phyloP scores from a whole-genome alignment of 2,888 invertebrate species.

The Argyresthia goedartella region DNA sequence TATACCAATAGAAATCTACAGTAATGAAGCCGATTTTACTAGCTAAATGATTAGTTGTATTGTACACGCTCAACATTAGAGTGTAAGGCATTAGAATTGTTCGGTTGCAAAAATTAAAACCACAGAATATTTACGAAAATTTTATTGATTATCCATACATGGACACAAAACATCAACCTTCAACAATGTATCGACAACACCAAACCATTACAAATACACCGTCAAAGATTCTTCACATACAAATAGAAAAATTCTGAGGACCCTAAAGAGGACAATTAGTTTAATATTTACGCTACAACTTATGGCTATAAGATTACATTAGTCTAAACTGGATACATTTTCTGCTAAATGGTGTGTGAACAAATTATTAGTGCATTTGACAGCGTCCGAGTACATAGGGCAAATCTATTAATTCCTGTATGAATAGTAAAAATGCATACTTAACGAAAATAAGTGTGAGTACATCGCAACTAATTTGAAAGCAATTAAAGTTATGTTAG shows the following conservation, averaged over 20 bases:
- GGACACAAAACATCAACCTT: constrained; percentile 51
- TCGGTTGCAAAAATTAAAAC: not conserved
- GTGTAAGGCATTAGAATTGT: no score
- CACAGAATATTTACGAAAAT: constrained; percentile 29
- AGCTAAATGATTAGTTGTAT: no score
- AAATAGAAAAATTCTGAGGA: constrained; percentile 56
- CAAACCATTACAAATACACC: constrained; percentile 46
- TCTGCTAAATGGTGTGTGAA: constrained; percentile 2
- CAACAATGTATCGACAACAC: constrained; percentile 47
- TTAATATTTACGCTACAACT: constrained; percentile 46
- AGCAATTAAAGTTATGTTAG: not conserved
- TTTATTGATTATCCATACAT: constrained; percentile 49
- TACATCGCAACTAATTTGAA: not conserved
- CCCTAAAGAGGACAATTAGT: constrained; percentile 37
- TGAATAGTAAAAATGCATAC: not conserved
- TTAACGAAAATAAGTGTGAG: not conserved
- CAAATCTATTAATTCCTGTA: not conserved
- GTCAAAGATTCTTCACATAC: constrained; percentile 43
- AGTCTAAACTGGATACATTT: constrained; percentile 28
- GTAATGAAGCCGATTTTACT: no score
- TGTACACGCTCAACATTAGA: no score
- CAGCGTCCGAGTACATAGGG: not conserved
- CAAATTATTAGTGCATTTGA: not conserved
- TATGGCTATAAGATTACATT: constrained; percentile 51
- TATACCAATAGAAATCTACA: no score